A percentile compares a stretch with the other conserved stretches of the same genome.
phyloP scores from a whole-genome alignment of 2,113 vertebrate species.

The Phylloscopus trochiloides region DNA sequence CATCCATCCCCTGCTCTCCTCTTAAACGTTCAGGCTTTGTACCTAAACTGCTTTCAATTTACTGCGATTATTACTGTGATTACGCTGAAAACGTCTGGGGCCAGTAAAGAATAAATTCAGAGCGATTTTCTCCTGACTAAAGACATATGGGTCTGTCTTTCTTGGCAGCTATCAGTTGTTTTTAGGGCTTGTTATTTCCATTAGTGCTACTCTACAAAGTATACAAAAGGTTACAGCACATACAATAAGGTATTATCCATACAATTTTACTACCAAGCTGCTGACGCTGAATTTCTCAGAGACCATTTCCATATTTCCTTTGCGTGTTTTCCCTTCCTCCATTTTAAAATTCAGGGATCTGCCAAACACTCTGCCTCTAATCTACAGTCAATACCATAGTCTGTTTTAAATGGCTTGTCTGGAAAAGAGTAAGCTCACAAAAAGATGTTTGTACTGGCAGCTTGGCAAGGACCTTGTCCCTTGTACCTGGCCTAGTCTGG shows the following conservation, averaged over 20 bases:
- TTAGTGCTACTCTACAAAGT: not conserved
- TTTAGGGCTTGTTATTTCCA: constrained; percentile 42
- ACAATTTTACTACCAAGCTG: constrained; percentile 3
- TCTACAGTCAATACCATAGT: constrained; percentile 38
- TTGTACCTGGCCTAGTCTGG: constrained; percentile 46
- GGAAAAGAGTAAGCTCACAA: constrained; percentile 44
- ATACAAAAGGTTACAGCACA: not conserved
- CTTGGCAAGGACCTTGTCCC: constrained; percentile 27
- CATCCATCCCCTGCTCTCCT: not conserved
- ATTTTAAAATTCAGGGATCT: constrained; percentile 42
- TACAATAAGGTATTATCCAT: constrained; percentile 27
- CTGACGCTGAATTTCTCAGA: constrained; percentile 47
- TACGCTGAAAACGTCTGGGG: not conserved
- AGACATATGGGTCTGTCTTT: constrained; percentile 11
- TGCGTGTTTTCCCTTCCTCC: constrained; percentile 32
- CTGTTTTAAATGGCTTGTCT: constrained; percentile 60
- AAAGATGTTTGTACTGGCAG: constrained; percentile 55
- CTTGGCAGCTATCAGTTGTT: constrained; percentile 10
- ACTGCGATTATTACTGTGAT: not conserved
- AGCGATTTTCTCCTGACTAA: not conserved
- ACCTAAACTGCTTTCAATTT: not conserved
- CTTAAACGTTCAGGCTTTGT: not conserved
- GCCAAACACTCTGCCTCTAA: constrained; percentile 49
- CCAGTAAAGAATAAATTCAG: not conserved
- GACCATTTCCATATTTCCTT: constrained; percentile 47